Evolutionary conservation across 2,888 invertebrate genomes (phyloP), one percentile per base, ranked within the genome.

Genomic region (Trissolcus brochymenae): DNA sequence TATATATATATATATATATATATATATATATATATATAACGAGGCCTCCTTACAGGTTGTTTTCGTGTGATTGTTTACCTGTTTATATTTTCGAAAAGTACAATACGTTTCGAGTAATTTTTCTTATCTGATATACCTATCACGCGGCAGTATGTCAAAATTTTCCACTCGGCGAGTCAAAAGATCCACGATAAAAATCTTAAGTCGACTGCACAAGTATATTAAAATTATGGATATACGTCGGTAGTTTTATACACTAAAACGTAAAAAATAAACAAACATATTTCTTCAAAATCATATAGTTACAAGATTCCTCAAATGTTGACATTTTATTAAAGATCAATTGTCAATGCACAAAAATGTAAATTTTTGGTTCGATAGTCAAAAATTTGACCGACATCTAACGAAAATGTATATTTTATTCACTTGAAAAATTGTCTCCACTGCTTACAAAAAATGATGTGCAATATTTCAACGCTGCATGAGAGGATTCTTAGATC

Each of bases 201-300:
- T 25, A 46, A 62, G 51, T 57, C 40, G 16, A 40, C 35, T 40
- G 14, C 14, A 56, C 9, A 25, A 50, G 54, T 60, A 17, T 35
- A 51, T 73, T 66, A 66, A 49, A 51, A 51, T 66, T 66, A 66
- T 54, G 51, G 55, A 66, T 60, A 66, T 56, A 73, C 43, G 16
- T 61, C 51, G 29, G 51, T 59, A 43, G 40, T 60, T 59, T 54
- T 19, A 4, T 25, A 50, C 55, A 73, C 60, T 51, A 66, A 73
- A 66, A 41, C 50, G 59, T 66, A 61, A 61, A 73, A 21, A 2
- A 1, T 2, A 21, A 21, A 21, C n/a, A n/a, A n/a, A n/a, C n/a
- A n/a, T n/a, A 4, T 25, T 25, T 6, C 4, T 25, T 25, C 2
- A 25, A 25, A 25, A 25, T 4, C 4, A 21, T 4, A 21, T 4